Percentiles rank a stretch among this genome's conserved stretches.
phyloP scores from a whole-genome alignment of 2,888 invertebrate genomes.

The Calameuta idolon region DNA sequence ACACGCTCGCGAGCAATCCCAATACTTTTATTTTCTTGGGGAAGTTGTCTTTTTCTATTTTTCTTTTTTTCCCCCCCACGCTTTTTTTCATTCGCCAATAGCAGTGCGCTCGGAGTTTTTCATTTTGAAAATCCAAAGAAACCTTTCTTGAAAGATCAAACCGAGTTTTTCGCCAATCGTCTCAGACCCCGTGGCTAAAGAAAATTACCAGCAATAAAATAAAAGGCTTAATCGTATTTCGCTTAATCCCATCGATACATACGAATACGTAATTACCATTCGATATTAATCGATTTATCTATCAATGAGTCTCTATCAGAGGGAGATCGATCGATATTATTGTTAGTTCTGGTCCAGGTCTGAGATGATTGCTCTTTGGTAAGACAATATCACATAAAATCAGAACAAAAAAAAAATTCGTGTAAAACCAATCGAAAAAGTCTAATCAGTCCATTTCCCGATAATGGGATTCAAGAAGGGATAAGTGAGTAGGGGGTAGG shows the following conservation, averaged over 20 bases:
- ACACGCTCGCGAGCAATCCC: too few species aligned
- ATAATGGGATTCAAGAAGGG: conserved; percentile 45
- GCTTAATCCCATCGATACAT: too few species aligned
- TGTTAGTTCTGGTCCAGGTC: conserved; percentile 20
- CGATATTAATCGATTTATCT: background rate
- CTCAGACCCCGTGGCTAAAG: too few species aligned
- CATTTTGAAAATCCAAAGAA: conserved; percentile 9
- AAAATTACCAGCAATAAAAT: too few species aligned
- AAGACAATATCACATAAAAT: conserved; percentile 66
- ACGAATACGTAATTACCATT: background rate
- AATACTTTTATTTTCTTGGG: too few species aligned
- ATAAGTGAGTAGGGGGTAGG: too few species aligned
- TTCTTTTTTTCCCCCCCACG: background rate
- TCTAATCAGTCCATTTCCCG: conserved; percentile 62
- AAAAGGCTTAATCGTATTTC: too few species aligned
- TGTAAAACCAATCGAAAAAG: conserved; percentile 60
- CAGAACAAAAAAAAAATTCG: conserved; percentile 40
- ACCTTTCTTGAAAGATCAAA: background rate
- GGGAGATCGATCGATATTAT: too few species aligned
- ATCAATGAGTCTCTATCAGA: background rate
- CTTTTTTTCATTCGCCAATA: background rate
- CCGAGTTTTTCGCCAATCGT: too few species aligned
- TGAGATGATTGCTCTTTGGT: conserved; percentile 63
- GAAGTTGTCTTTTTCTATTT: too few species aligned
- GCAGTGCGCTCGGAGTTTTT: conserved; percentile 2